Conservation (phyloP, 2,797 vertebrate genomes). For the Epinephelus coioides region DNA sequence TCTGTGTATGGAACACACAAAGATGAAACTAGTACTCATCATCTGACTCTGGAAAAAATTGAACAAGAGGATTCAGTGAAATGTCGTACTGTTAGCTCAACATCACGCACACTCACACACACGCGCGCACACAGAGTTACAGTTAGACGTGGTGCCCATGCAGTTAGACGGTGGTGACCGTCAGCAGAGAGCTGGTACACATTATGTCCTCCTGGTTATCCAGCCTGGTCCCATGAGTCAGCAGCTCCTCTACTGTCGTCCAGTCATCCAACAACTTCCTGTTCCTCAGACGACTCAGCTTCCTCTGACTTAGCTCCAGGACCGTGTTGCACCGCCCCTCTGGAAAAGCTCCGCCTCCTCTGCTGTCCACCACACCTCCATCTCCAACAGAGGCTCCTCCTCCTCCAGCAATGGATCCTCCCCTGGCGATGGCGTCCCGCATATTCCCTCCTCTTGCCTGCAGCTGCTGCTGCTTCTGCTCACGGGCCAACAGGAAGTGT, state of each 20-base stretch:
- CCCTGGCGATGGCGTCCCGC: constrained; percentile 50
- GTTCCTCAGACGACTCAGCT: constrained; percentile 85
- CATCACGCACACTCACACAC: constrained; percentile 43
- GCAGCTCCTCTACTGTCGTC: constrained; percentile 88
- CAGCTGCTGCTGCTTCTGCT: constrained; percentile 82
- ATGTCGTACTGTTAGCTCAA: constrained; percentile 39
- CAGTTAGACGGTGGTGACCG: constrained; percentile 86
- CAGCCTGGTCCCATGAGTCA: constrained; percentile 84
- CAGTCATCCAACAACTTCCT: constrained; percentile 87
- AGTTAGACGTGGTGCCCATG: constrained; percentile 55
- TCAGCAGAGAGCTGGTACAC: constrained; percentile 84
- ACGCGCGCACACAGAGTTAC: constrained; percentile 46
- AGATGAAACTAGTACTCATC: constrained; percentile 36
- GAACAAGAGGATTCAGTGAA: constrained; percentile 19
- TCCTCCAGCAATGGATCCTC: constrained; percentile 18
- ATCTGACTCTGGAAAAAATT: constrained; percentile 26
- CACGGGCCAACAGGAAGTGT: constrained; percentile 81
- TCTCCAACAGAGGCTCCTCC: constrained; percentile 57
- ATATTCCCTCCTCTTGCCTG: constrained; percentile 61
- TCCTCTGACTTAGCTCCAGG: constrained; percentile 86
- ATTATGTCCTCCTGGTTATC: constrained; percentile 77
- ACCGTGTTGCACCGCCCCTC: constrained; percentile 78
- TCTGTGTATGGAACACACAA: not conserved
- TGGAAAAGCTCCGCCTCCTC: constrained; percentile 55
- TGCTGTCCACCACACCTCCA: constrained; percentile 44